Conservation (phyloP, 2,113 vertebrate species). For the Hemibagrus wyckioides region DNA sequence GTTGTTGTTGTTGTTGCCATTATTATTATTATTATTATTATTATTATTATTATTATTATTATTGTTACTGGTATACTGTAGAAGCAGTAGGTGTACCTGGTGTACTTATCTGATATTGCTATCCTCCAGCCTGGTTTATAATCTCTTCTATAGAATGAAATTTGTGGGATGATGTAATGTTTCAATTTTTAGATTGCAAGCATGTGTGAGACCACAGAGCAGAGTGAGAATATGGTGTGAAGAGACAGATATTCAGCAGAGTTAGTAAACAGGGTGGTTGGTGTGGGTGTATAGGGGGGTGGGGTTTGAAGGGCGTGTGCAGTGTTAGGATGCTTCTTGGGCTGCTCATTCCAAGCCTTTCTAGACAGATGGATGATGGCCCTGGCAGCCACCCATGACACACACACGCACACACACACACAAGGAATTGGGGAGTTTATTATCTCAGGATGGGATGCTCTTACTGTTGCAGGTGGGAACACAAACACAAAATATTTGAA, state of each 20-base stretch:
- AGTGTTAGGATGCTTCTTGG: slow-evolving; percentile 50
- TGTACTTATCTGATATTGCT: neutral
- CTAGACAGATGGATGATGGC: slow-evolving; percentile 41
- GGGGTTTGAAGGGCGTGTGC: slow-evolving; percentile 46
- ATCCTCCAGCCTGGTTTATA: neutral
- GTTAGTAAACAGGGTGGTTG: slow-evolving; percentile 25
- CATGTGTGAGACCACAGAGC: neutral
- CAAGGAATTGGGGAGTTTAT: slow-evolving; percentile 35
- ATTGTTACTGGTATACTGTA: too few relatives aligned
- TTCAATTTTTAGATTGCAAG: slow-evolving; percentile 26
- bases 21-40: too few relatives aligned
- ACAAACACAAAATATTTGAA: slow-evolving; percentile 6
- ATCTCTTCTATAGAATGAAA: neutral
- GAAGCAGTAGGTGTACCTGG: neutral
- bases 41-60: too few relatives aligned
- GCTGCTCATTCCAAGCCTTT: slow-evolving; percentile 44
- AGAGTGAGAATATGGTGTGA: slow-evolving; percentile 20
- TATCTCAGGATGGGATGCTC: slow-evolving; percentile 43
- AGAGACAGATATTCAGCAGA: slow-evolving; percentile 17
- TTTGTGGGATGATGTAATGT: neutral
- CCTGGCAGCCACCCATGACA: slow-evolving; percentile 31
- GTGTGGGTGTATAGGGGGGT: slow-evolving; percentile 34
- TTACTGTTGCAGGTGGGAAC: slow-evolving; percentile 7
- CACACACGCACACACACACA: slow-evolving; percentile 19
- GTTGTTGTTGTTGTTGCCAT: too few relatives aligned